Percentiles rank a stretch among this genome's conserved stretches.
Evolutionary conservation across 2,888 invertebrate species (phyloP).

Genomic region (Harpagoxenus sublaevis): DNA sequence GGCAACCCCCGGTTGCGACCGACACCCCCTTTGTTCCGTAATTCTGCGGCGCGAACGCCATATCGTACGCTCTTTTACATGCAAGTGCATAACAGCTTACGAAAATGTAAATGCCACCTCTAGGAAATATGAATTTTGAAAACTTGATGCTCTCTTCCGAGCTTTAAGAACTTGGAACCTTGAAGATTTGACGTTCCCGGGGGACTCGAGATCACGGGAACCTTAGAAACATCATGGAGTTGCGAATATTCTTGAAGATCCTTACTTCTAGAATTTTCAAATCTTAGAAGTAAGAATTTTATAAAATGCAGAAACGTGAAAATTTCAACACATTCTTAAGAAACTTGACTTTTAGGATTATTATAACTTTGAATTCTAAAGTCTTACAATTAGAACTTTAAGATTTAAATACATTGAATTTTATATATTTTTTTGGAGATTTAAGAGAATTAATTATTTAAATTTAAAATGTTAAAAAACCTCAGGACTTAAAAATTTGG

Average conservation of each 20-base stretch:
- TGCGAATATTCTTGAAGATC: not conserved
- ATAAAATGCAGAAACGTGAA: not conserved
- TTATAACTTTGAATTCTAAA: not conserved
- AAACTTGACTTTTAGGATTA: not conserved
- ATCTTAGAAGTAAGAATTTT: not conserved
- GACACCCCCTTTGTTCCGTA: conserved; percentile 35
- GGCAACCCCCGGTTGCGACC: conserved; percentile 6
- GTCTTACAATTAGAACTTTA: not conserved
- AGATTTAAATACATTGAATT: not conserved
- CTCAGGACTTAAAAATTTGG: not conserved
- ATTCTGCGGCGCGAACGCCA: conserved; percentile 6
- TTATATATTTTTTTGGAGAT: not conserved
- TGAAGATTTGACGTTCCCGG: not conserved
- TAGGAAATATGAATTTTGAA: not conserved
- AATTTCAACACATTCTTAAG: not conserved
- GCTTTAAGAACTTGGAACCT: not conserved
- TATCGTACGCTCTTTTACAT: not conserved
- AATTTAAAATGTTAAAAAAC: not conserved
- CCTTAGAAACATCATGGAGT: not conserved
- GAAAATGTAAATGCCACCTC: conserved; percentile 9
- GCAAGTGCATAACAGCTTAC: conserved; percentile 2
- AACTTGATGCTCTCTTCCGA: not conserved
- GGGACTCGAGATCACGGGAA: not conserved
- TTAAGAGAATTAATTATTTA: not conserved
- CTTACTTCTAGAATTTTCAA: not conserved